Base-by-base conservation (phyloP, 2,113 vertebrate species). In the Tachysurus fulvidraco region DNA sequence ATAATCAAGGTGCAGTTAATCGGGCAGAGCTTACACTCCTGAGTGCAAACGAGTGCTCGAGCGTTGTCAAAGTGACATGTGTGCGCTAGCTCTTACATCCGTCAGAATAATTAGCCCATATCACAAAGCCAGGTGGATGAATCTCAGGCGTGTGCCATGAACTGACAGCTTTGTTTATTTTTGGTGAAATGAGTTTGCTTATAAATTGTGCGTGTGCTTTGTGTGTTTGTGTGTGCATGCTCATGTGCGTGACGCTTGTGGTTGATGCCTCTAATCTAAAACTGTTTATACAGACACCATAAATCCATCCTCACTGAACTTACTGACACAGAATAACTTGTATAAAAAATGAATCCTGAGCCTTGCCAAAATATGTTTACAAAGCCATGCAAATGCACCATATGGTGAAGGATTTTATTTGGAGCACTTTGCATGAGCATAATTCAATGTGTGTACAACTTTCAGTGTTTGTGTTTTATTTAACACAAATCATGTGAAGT, bases 331-430 rank as follows among this genome's bases (percentile, higher is more conserved):
- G 44, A 46, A 65, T 57, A 79, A 86, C 64, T 55, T 5, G 41
- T 71, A 60, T 65, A 57, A 57, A 78, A 57, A 57, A 78, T 30
- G 57, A 28, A 85, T 55, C 23, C 36, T 36, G 36, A 36, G 54
- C 50, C 5, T 73, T 83, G 78, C 52, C 87, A 62, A 84, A 85
- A 85, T 85, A 67, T 67, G 85, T 87, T 85, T 85, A 87, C 83
- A 77, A 25, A 67, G 41, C 46, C 83, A 41, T 50, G 82, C 65
- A 71, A 71, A 54, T 64, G 25, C 46, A 36, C 17, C 17, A 17
- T 60, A 30, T 17, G 12, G 1, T 54, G 6, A 28, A 52, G 67
- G 77, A 50, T 77, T 60, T 46, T 59, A 50, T 65, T 84, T 54
- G 60, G 60, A 21, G 5, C 28, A 25, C 8, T 83, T 65, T 78